Evolutionary conservation across 2,113 vertebrate species (phyloP).

Genomic region (Anoplopoma fimbria): DNA sequence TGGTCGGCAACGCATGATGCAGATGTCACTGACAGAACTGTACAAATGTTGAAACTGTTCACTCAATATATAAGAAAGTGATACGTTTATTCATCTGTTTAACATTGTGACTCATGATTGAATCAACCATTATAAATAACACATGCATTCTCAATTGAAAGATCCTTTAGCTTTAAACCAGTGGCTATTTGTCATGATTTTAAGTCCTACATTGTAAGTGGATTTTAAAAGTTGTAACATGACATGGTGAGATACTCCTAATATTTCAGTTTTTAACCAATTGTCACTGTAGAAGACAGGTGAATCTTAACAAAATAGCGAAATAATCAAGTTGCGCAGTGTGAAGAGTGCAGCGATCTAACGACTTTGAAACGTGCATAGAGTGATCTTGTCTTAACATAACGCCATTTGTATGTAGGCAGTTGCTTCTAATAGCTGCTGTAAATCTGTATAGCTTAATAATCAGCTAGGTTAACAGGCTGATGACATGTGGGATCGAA

Average conservation of each 20-base stretch:
- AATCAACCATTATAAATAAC: not conserved
- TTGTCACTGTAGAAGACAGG: not conserved
- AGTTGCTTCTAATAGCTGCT: not conserved
- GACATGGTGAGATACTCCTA: not conserved
- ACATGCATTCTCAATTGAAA: not conserved
- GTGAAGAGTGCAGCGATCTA: no score
- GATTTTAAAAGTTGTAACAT: not conserved
- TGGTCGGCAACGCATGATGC: slow-evolving; percentile 8
- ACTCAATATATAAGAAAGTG: not conserved
- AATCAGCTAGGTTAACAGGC: not conserved
- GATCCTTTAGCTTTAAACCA: not conserved
- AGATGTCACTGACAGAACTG: slow-evolving; percentile 3
- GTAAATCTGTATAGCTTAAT: not conserved
- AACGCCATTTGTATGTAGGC: not conserved
- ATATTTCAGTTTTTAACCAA: not conserved
- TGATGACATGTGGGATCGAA: not conserved
- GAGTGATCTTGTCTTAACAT: not conserved
- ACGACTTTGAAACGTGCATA: not conserved
- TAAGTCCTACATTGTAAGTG: not conserved
- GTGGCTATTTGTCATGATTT: not conserved
- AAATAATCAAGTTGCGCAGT: not conserved
- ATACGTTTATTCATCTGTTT: not conserved
- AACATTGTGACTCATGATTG: not conserved
- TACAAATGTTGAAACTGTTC: not conserved
- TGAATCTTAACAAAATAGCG: no score